phyloP scores from a whole-genome alignment of 23 tunicate genomes.

The Halocynthia aurantium region DNA sequence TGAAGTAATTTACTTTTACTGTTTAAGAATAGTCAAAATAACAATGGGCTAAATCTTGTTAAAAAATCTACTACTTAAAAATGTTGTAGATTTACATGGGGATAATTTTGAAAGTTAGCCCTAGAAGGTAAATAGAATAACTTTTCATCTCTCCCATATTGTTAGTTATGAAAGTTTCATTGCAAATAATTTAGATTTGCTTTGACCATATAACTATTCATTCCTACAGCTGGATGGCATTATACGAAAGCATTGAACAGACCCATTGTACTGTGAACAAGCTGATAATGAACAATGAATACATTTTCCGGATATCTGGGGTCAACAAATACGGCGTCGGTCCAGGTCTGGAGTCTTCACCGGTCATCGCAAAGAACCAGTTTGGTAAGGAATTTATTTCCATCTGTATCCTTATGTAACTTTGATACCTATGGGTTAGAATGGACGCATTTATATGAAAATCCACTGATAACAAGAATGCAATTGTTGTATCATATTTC shows the following conservation, averaged over 20 bases:
- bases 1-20: slow-evolving; percentile 4
- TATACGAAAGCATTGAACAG: not conserved
- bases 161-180: too few species aligned
- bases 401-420: not conserved
- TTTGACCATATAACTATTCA: not conserved
- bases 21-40: too few species aligned
- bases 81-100: too few species aligned
- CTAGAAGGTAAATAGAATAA: too few species aligned
- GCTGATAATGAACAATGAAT: slow-evolving; percentile 22
- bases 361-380: slow-evolving; percentile 11
- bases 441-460: too few species aligned
- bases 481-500: not conserved
- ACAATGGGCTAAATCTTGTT: too few species aligned
- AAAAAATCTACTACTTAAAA: too few species aligned
- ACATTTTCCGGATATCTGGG: slow-evolving; percentile 34
- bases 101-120: too few species aligned
- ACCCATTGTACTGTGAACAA: slow-evolving; percentile 20
- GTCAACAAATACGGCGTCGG: slow-evolving; percentile 39
- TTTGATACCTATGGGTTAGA: too few species aligned
- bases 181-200: too few species aligned
- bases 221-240: slow-evolving; percentile 27
- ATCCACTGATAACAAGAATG: too few species aligned
- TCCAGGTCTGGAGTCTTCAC: slow-evolving; percentile 14
- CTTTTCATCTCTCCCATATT: too few species aligned
- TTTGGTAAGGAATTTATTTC: not conserved